Conservation (phyloP, 2,113 vertebrate species). For the Sus scrofa region T2T-Sscrofa CM000819.6:88112501-88113000, state of each 20-base stretch:
- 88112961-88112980: not conserved
- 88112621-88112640: not conserved
- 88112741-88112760: not conserved
- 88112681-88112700: not conserved
- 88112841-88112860: not conserved
- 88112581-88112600: constrained; percentile 23
- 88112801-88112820: not conserved
- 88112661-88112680: not conserved
- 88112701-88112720: not conserved
- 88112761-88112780: not conserved
- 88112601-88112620: not conserved
- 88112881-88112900: not conserved
- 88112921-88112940: not conserved
- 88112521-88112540: not conserved
- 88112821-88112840: not conserved
- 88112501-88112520: not conserved
- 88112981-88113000: not conserved
- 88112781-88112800: constrained; percentile 62
- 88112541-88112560: not conserved
- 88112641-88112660: not conserved
- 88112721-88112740: not conserved
- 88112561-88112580: not conserved
- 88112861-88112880: not conserved
- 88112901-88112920: not conserved
- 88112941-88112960: not conserved